Percentiles rank a stretch among this genome's conserved stretches.
Conservation (phyloP, 2,113 vertebrate species). For the Corythaeola cristata region DNA sequence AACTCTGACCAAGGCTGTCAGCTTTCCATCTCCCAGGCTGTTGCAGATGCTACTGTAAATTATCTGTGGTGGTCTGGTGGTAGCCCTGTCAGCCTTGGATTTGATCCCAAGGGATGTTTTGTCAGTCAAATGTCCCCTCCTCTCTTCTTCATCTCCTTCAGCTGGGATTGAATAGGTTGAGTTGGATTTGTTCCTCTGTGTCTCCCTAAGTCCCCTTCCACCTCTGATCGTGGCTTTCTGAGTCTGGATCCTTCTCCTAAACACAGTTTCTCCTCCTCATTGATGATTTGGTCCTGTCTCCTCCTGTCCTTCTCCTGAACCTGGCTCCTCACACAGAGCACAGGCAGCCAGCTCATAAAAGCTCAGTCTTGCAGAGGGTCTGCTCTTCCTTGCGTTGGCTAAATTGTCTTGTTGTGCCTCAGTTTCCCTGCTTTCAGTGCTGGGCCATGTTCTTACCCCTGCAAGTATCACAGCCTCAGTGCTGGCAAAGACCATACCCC, state of each 20-base stretch:
- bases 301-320: neutral
- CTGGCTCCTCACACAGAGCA: neutral
- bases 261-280: neutral
- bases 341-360: neutral
- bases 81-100: neutral
- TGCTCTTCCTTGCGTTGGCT: neutral
- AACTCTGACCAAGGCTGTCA: neutral
- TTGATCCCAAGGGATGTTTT: neutral
- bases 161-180: accelerated
- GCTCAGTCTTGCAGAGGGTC: neutral
- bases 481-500: accelerated
- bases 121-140: neutral
- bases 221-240: neutral
- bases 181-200: neutral
- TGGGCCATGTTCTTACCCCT: neutral
- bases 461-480: neutral
- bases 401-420: neutral
- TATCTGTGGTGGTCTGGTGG: neutral
- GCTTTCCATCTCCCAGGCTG: neutral
- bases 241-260: neutral
- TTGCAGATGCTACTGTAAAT: neutral
- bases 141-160: neutral
- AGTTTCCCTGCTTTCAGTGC: neutral
- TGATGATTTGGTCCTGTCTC: neutral
- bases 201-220: neutral